Evolutionary conservation across 2,888 invertebrate genomes (phyloP).

Genomic region (Pheosia gnoma): DNA sequence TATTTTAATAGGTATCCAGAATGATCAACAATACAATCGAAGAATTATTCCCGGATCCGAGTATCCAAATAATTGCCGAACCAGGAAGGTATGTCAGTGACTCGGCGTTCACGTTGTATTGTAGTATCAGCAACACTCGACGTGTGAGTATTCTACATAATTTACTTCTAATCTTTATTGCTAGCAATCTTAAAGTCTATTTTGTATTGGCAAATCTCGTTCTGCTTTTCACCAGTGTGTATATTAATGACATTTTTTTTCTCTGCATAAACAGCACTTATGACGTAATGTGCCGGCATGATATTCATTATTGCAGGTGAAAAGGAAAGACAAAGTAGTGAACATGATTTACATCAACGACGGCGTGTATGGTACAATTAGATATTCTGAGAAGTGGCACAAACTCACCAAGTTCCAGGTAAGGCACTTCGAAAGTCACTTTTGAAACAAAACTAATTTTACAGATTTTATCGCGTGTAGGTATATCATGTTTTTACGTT

Average conservation of each 20-base stretch:
- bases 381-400: conserved; percentile 47
- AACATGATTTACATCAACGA: conserved; percentile 54
- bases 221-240: too few species aligned
- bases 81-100: conserved; percentile 53
- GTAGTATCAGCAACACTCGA: conserved; percentile 44
- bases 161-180: too few species aligned
- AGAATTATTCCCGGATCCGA: conserved; percentile 48
- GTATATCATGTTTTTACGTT: too few species aligned
- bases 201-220: too few species aligned
- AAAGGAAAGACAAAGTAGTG: conserved; percentile 39
- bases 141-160: conserved; percentile 31
- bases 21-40: conserved; percentile 46
- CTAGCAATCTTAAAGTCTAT: too few species aligned
- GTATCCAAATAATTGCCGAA: conserved; percentile 49
- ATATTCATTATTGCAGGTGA: conserved; percentile 35
- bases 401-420: conserved; percentile 48
- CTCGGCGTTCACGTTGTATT: conserved; percentile 45
- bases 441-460: too few species aligned
- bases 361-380: conserved; percentile 48
- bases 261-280: too few species aligned
- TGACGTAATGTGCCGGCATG: too few species aligned
- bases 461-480: too few species aligned
- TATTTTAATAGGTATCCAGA: conserved; percentile 36
- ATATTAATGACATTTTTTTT: too few species aligned
- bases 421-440: conserved; percentile 8